Base-by-base conservation (phyloP, 1,140 invertebrate species). In the Drosophila mayri region DNA sequence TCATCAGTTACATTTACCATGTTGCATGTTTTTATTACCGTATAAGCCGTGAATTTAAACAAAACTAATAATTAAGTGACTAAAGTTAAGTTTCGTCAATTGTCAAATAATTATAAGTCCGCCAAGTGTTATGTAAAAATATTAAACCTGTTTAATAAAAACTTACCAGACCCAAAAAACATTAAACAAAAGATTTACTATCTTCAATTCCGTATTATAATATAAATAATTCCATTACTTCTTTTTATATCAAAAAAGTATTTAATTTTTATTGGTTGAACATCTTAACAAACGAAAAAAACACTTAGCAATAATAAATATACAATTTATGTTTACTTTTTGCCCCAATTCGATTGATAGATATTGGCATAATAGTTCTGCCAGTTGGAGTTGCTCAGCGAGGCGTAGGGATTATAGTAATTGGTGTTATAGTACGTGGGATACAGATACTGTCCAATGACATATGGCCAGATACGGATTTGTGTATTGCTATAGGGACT, bases 401-500 rank as follows among this genome's bases (percentile, higher is more conserved):
- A 72, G 63, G 85, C 85, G 46, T 90, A 90, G 0, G 85, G 85
- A 81, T 90, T 90, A 12, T 76, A 60, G 6, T 62, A 47, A 46
- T 90, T 85, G 28, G 52, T 85, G 25, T 90, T 90, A 38, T 90
- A 81, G 40, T 90, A 90, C 0, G 64, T 61, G 5, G 85, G 85
- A 79, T 90, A 90, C n/a, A 90, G 41, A 64, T 91, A 91, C 41
- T 91, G 88, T 0, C 88, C 88, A 9, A 91, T 88, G 9, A 91
- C 88, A 81, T 88, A 91, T 8, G 88, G 88, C 88, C 81, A 88
- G 28, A 91, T 91, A 9, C 88, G 75, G 54, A 91, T 91, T 44
- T 81, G 64, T 4, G 22, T 44, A 20, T 85, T 84, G 50, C 11
- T 25, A 7, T 80, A 84, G 10, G 73, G 64, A 77, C 59, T 66